Conservation (phyloP, 2,888 invertebrate genomes). For the Erebia ligea region DNA sequence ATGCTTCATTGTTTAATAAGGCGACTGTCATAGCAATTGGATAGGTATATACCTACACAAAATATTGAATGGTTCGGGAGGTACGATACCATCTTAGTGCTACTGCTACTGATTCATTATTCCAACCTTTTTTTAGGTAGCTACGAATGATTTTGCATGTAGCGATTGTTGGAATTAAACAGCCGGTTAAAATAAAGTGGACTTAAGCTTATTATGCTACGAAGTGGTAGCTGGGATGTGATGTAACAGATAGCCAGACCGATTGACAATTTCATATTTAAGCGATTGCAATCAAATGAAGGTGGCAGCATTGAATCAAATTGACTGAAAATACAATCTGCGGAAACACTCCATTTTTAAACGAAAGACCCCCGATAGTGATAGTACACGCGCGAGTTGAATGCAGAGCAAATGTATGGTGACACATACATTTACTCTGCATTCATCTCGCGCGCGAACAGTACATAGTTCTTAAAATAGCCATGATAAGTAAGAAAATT, state of each 20-base stretch:
- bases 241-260: too few relatives aligned
- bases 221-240: not conserved
- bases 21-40: constrained; percentile 56
- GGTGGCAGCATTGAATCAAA: not conserved
- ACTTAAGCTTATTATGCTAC: not conserved
- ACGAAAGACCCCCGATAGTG: too few relatives aligned
- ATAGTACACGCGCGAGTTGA: too few relatives aligned
- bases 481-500: too few relatives aligned
- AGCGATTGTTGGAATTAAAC: not conserved
- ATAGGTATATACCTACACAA: constrained; percentile 32
- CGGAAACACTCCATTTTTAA: too few relatives aligned
- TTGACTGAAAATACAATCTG: too few relatives aligned
- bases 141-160: constrained; percentile 34
- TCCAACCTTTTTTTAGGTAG: constrained; percentile 37
- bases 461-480: too few relatives aligned
- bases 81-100: constrained; percentile 35
- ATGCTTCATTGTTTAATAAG: constrained; percentile 48
- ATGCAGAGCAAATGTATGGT: too few relatives aligned
- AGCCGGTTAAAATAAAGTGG: not conserved
- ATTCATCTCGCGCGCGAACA: too few relatives aligned
- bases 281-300: not conserved
- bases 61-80: constrained; percentile 38
- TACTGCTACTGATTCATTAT: constrained; percentile 39
- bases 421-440: too few relatives aligned
- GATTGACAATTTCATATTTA: not conserved